Base-by-base conservation (phyloP, 1,140 invertebrate species). In the Linepithema humile region DNA sequence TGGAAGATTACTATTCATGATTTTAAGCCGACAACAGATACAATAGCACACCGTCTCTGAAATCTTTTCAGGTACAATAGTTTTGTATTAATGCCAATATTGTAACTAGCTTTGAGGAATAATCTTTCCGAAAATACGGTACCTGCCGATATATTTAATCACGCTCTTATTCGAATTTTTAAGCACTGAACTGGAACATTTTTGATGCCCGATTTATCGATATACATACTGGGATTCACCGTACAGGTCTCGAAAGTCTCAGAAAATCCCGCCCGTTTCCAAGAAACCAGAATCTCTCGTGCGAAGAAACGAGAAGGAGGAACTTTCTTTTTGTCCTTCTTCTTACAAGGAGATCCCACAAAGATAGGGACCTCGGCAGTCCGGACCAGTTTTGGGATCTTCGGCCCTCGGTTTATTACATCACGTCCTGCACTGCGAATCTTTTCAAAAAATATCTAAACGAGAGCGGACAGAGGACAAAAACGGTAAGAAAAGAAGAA, bases 251-350 rank as follows among this genome's bases (percentile, higher is more conserved):
- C 73, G 67, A 91, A 93, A 91, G 84, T 94, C 93, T 88, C 84
- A 91, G 93, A 94, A 94, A 94, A 91, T 88, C 83, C 85, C 64
- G 69, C 15, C 45, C 65, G 89, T 92, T 94, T 93, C 93, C 88
- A 67, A 70, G 93, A 94, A 94, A 26, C 48, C 67, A 53, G 78
- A 64, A 75, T 60, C 78, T 82, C 86, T 86, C 40, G 5, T 12
- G 15, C 4, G 26, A 12, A 23, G 40, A 35, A 53, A 40, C 45
- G 48, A 29, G 62, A 38, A 69, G 26, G 48, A 35, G 50, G 59
- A 60, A 1, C 45, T 29, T 40, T 72, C 69, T 89, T 89, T 92
- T 91, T 91, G 90, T 92, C 87, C 86, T 29, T 75, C 62, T 82
- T 88, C n/a, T 85, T 85, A 59, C 77, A 64, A 75, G 72, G 59